Evolutionary conservation across 1,140 invertebrate genomes (phyloP), one percentile per base, ranked within the genome.

Genomic region (Branchinecta lynchi): DNA sequence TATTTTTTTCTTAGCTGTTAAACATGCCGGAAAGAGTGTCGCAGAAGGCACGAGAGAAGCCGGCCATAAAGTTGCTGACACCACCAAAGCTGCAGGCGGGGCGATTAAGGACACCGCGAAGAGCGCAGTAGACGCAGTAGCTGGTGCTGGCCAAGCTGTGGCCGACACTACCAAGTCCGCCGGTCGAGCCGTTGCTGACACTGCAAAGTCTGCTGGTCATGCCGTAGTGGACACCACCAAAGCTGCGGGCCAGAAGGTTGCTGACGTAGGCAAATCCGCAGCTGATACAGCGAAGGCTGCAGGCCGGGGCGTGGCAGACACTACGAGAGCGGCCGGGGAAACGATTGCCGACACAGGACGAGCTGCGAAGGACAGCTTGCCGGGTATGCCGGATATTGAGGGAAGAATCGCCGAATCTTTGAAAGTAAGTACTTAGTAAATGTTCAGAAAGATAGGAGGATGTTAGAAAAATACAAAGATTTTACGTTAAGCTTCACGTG

Each of bases 321-420:
- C 51, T 3, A 20, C 51, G 6, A 60, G 51, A 60, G 51, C 51
- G 17, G 51, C 51, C 3, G 51, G 51, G 17, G 51, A 60, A 60
- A 60, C 12, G 51, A 60, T 20, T 60, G 51, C 51, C 12, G 51
- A 60, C 3, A 20, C 51, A 3, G 51, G 51, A 6, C 12, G 51
- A 20, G 17, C 12, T 15, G 51, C 17, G 6, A 60, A 60, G 17
- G 51, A 60, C 2, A 60, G 51, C 17, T 15, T 60, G 51, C 51
- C 51, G 17, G 51, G 12, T 6, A 60, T 60, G 51, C 51, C 51
- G 17, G 51, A 60, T 60, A 60, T 60, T 6, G 51, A 60, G 6
- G 51, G 51, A 60, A 60, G 51, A 6, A 60, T 60, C 17, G 51
- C 51, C 12, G 51, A 60, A 60, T 60, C 51, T 20, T 60, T 60